Evolutionary conservation across 2,888 invertebrate species (phyloP).

Genomic region (Criorhina ranunculi): DNA sequence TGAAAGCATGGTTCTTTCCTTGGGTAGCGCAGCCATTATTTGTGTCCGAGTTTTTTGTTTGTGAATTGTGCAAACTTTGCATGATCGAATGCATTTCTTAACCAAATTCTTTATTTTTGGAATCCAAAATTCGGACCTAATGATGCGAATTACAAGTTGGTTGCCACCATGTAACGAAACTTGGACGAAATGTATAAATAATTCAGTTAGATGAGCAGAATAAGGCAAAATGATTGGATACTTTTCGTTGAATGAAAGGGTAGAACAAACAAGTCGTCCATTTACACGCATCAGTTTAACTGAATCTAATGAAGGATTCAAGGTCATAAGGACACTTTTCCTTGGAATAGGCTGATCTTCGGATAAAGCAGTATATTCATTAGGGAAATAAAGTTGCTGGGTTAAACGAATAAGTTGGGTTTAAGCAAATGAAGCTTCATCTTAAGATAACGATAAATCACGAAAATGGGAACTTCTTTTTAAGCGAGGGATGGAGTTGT

Average conservation of each 20-base stretch:
- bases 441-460: too few species aligned
- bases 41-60: background rate
- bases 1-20: background rate
- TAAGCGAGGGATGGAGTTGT: too few species aligned
- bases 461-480: too few species aligned
- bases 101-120: background rate
- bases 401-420: too few species aligned
- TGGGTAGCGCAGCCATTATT: background rate
- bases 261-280: background rate
- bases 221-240: background rate
- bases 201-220: background rate
- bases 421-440: too few species aligned
- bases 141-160: slow-evolving; percentile 3
- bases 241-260: background rate
- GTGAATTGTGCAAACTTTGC: background rate
- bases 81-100: background rate
- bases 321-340: too few species aligned
- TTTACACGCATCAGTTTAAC: too few species aligned
- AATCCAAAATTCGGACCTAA: slow-evolving; percentile 10
- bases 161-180: slow-evolving; percentile 4
- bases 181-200: background rate
- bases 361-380: too few species aligned
- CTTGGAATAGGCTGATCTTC: too few species aligned
- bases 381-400: too few species aligned
- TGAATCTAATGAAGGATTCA: too few species aligned